Evolutionary conservation across 1,140 invertebrate species (phyloP).

Genomic region (Calliopsis andreniformis): DNA sequence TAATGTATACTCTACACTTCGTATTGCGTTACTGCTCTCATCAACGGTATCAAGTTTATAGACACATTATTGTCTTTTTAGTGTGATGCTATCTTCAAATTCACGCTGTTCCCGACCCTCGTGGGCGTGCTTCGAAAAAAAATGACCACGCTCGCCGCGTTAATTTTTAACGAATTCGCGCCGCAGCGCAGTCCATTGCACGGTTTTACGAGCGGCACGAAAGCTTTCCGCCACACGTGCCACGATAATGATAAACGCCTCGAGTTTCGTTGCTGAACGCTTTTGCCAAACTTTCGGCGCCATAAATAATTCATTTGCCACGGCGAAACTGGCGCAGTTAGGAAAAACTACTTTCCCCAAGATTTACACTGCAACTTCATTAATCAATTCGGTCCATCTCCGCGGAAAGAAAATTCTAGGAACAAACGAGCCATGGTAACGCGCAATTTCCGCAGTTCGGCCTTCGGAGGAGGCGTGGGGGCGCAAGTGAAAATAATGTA

Average conservation of each 20-base stretch:
- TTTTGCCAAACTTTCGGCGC: not conserved
- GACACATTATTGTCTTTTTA: not conserved
- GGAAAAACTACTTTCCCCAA: too few relatives aligned
- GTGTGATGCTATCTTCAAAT: not conserved
- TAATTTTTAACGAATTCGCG: conserved; percentile 15
- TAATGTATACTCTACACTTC: not conserved
- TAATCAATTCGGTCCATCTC: too few relatives aligned
- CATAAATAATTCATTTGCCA: not conserved
- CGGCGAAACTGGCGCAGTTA: too few relatives aligned
- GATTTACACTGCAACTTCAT: too few relatives aligned
- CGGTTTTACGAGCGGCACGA: too few relatives aligned
- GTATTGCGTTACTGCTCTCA: not conserved
- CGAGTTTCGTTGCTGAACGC: not conserved
- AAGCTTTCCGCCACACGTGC: too few relatives aligned
- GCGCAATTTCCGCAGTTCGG: too few relatives aligned
- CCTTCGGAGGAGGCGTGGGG: too few relatives aligned
- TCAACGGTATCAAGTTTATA: not conserved
- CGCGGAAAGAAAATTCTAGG: too few relatives aligned
- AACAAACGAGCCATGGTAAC: not conserved
- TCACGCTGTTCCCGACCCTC: too few relatives aligned
- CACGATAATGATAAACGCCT: not conserved
- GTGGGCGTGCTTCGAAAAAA: not conserved
- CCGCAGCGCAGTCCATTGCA: too few relatives aligned
- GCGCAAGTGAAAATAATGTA: not conserved
- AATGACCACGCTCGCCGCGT: not conserved